These are phyloP conservation scores for Ptilodon capucinus DNA, from an alignment of 2,888 invertebrate genomes.

Conservation along the genomic window DNA sequence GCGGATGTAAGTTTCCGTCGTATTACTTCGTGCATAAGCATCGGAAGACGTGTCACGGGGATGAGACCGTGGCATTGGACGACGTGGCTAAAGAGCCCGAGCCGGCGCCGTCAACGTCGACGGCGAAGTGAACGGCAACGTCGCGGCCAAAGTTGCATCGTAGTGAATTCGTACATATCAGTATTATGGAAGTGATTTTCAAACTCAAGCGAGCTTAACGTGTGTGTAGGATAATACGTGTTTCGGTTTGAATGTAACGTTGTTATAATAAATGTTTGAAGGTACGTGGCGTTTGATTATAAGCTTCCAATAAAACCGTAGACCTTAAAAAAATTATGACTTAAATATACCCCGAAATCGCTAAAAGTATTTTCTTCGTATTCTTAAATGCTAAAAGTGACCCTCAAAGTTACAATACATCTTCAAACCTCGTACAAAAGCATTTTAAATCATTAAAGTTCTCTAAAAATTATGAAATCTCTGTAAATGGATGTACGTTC, in stretches of 20 bases:
- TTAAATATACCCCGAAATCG: too few species aligned
- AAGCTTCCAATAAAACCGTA: too few species aligned
- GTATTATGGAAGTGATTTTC: constrained; percentile 47
- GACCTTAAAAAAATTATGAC: too few species aligned
- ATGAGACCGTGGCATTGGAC: constrained; percentile 64
- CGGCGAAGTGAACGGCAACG: constrained; percentile 43
- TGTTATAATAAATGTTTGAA: constrained; percentile 42
- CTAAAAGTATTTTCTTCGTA: too few species aligned
- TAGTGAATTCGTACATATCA: constrained; percentile 55
- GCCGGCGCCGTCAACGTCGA: constrained; percentile 36
- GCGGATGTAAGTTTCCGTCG: constrained; percentile 95
- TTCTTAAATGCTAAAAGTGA: too few species aligned
- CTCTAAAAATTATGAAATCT: too few species aligned
- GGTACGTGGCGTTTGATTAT: constrained; percentile 9
- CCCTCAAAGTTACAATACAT: too few species aligned
- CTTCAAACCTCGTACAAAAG: too few species aligned
- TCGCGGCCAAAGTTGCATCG: constrained; percentile 15
- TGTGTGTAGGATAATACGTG: constrained; percentile 36
- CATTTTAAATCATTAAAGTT: too few species aligned
- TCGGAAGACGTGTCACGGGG: constrained; percentile 91
- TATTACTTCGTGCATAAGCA: constrained; percentile 97
- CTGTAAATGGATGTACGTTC: too few species aligned
- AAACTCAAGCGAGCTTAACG: constrained; percentile 49
- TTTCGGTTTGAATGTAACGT: constrained; percentile 38
- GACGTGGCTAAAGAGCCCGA: constrained; percentile 14